A percentile compares a stretch with the other conserved stretches of the same genome.
phyloP scores from a whole-genome alignment of 2,113 vertebrate genomes.

The Sphaerodactylus townsendi region DNA sequence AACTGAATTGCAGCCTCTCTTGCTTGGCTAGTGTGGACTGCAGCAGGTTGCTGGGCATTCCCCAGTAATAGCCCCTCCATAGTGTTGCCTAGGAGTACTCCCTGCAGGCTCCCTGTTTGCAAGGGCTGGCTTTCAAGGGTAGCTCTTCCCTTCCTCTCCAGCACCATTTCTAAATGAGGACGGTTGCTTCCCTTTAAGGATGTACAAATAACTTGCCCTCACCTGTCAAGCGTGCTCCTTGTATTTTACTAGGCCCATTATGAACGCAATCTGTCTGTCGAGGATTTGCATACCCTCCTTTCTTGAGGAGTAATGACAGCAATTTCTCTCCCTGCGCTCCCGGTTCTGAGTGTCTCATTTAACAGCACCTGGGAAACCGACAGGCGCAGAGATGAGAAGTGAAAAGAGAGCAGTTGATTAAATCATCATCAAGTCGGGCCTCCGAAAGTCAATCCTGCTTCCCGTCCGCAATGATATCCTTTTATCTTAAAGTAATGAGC shows the following conservation, averaged over 20 bases:
- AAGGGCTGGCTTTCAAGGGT: neutral
- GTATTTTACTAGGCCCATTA: conserved; percentile 91
- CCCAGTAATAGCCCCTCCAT: too few relatives aligned
- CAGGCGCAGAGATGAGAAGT: conserved; percentile 96
- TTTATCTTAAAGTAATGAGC: conserved; percentile 99
- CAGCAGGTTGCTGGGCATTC: too few relatives aligned
- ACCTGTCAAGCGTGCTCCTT: conserved; percentile 46
- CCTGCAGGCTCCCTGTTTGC: too few relatives aligned
- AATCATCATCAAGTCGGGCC: conserved; percentile 99
- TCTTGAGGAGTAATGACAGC: conserved; percentile 94
- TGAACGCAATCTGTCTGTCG: conserved; percentile 90
- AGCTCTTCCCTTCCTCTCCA: neutral
- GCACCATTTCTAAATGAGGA: conserved; percentile 78
- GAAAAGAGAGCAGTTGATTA: conserved; percentile 99
- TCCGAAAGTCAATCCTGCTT: conserved; percentile 99
- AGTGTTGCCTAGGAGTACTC: neutral
- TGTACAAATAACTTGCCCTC: conserved; percentile 87
- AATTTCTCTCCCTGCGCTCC: conserved; percentile 89
- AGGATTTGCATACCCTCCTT: conserved; percentile 95
- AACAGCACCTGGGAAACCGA: conserved; percentile 97
- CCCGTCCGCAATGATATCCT: conserved; percentile 99
- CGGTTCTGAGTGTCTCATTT: conserved; percentile 93
- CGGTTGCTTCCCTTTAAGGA: conserved; percentile 80
- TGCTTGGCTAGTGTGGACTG: too few relatives aligned
- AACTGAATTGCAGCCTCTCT: too few relatives aligned